Evolutionary conservation across 2,888 invertebrate species (phyloP), one percentile per base, ranked within the genome.

Genomic region (Clivina fossor): DNA sequence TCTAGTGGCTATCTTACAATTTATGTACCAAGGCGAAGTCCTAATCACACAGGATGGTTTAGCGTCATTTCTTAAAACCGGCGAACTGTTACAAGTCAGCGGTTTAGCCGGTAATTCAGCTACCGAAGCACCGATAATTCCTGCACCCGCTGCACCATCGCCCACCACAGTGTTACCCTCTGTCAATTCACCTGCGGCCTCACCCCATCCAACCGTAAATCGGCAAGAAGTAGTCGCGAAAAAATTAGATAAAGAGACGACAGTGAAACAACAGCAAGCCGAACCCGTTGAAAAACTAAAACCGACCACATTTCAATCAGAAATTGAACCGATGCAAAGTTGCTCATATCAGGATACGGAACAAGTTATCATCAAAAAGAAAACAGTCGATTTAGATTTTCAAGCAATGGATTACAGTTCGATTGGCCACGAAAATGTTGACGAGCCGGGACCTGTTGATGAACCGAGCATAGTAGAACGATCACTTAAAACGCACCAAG

Each of bases 11-110:
- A 75, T 86, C 48, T 71, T 86, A 59, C 83, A 83, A 57, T 86
- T 85, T 63, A 85, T 86, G 80, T 86, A 86, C 66, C 84, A 84
- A 71, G 86, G 85, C 53, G 85, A 85, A 69, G 85, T 85, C 1
- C 81, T 84, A 65, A 83, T 86, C 60, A 79, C 83, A 61, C 83
- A 84, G 66, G 83, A 83, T 63, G 81, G 83, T 64, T 65, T 85
- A 57, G 75, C 81, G 47, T 82, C 84, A 9, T 84, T 85, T 68
- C 69, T 85, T 46, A 81, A 84, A 64, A 85, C 85, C 7, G 85
- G 85, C 20, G 82, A 83, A 64, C 72, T 84, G 35, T 70, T 85
- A 38, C 84, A 85, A 75, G 83, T 85, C 7, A 81, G 83, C 66
- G 85, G 85, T 16, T 71, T 85, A 24, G 79, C 81, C 50, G 81